Base-by-base conservation (phyloP, 2,113 vertebrate species). In the Sebastes fasciatus region DNA sequence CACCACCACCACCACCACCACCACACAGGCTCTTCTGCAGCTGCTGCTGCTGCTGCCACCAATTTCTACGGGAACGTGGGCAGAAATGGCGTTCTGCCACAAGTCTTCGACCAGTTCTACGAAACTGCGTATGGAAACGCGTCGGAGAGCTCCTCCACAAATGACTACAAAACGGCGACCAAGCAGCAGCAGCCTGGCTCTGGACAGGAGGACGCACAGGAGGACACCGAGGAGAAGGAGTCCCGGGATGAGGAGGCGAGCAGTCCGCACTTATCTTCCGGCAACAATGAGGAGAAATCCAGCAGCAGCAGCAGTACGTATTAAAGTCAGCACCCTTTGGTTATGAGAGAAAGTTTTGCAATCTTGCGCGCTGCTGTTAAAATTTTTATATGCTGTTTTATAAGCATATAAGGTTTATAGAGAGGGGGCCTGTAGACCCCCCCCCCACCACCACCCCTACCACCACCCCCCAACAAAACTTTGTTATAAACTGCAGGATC, bases 351-450 rank as follows among this genome's bases (percentile, higher is more conserved):
- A 97, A 97, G 96, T 97, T 34, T 97, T 96, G 96, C 96, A 96
- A 96, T 95, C 95, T 96, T 95, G 96, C 95, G 95, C 97, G 95
- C 95, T 94, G 97, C 97, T 98, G 97, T 98, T 99, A 99, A 99
- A 92, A 95, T 81, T 97, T 99, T 98, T 99, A 99, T 99, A 97
- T 98, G 97, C 97, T 98, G 97, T 99, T 99, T 99, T 99, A 99
- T 99, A 99, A 98, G 97, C 98, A 95, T 97, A 98, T 97, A 97
- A 98, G 97, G 97, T 98, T 99, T 99, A 99, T 98, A 96, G 97
- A 99, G 34, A 34, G 34, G 34, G 97, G 97, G 96, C 97, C 97
- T 95, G 96, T 96, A 97, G 96, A 97, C 97, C 97, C 97, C 60
- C 60, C 60, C 34, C 26, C 96, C 97, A n/a, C n/a, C n/a, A n/a